Evolutionary conservation across 2,888 invertebrate genomes (phyloP).

Genomic region (Campopleginae sp.): DNA sequence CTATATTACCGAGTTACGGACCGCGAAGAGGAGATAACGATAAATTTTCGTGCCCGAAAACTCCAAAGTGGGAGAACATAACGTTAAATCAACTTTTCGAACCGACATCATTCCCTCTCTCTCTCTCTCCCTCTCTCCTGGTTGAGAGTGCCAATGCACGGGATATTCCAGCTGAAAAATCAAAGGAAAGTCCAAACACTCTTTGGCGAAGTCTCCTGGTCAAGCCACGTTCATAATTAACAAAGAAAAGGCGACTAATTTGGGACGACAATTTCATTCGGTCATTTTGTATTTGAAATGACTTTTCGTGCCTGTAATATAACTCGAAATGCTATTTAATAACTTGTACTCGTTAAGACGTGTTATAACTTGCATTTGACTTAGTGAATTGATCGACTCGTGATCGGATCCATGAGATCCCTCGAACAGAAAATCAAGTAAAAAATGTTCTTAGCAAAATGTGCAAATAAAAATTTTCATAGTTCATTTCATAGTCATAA

Average conservation of each 20-base stretch:
- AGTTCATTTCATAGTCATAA: not conserved
- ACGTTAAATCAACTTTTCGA: slow-evolving; percentile 54
- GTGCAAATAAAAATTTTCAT: not conserved
- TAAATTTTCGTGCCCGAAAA: slow-evolving; percentile 46
- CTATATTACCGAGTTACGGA: slow-evolving; percentile 32
- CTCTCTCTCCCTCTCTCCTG: not conserved
- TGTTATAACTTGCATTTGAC: not conserved
- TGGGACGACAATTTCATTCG: not conserved
- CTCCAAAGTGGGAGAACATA: slow-evolving; percentile 26
- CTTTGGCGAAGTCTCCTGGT: not conserved
- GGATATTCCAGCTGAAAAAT: slow-evolving; percentile 5
- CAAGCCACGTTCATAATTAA: not conserved
- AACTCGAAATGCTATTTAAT: not conserved
- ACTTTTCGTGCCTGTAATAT: not conserved
- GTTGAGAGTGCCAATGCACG: not conserved
- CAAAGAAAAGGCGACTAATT: not conserved
- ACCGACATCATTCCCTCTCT: not conserved
- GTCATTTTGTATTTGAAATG: not conserved
- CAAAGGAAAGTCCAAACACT: not conserved
- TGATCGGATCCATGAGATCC: not conserved
- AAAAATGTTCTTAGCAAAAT: not conserved
- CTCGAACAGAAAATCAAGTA: not conserved
- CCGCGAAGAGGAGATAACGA: slow-evolving; percentile 48
- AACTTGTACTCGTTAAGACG: not conserved
- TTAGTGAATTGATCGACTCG: not conserved